Evolutionary conservation across 2,888 invertebrate species (phyloP), one percentile per base, ranked within the genome.

Genomic region (Phanerotoma sp.): DNA sequence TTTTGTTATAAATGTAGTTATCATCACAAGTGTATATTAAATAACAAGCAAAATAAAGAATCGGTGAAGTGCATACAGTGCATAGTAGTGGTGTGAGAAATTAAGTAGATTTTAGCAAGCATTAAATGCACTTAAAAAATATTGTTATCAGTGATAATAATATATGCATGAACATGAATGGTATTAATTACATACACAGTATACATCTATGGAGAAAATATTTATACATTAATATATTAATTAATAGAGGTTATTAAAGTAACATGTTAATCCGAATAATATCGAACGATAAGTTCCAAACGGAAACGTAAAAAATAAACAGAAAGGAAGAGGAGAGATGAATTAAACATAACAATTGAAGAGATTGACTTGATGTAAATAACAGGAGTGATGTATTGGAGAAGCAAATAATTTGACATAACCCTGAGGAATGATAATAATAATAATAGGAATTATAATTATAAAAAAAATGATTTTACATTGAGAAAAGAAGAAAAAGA

Each of bases 1-100:
- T n/a, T n/a, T n/a, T n/a, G n/a, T n/a, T n/a, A 50, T 41, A 35
- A 56, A 30, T 16, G 25, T 38, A 50, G 41, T 47, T 54, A 53
- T 57, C 58, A 61, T 54, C 30, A 57, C 56, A 51, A 53, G 44
- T 54, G 53, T 51, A 51, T 56, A 53, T 51, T 57, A 56, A 57
- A 56, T 51, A 35, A 35, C 58, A 37, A 50, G 51, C 38, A 47
- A 56, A 61, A 28, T 46, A 51, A 53, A 53, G 38, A 59, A 61
- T 66, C n/a, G 65, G 61, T 57, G 56, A 42, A 61, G 58, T 57
- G 60, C 62, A 60, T 58, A 65, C 61, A 48, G 51, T 52, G 60
- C 46, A 25, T 1, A 25, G 25, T 25, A 25, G 25, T n/a, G n/a
- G n/a, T n/a, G n/a, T n/a, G n/a, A n/a, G n/a, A n/a, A n/a, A n/a